A percentile compares a stretch with the other conserved stretches of the same genome.
These are phyloP conservation scores for Apteryx owenii DNA, from an alignment of 2,113 vertebrate species.

Conservation along the genomic window DNA sequence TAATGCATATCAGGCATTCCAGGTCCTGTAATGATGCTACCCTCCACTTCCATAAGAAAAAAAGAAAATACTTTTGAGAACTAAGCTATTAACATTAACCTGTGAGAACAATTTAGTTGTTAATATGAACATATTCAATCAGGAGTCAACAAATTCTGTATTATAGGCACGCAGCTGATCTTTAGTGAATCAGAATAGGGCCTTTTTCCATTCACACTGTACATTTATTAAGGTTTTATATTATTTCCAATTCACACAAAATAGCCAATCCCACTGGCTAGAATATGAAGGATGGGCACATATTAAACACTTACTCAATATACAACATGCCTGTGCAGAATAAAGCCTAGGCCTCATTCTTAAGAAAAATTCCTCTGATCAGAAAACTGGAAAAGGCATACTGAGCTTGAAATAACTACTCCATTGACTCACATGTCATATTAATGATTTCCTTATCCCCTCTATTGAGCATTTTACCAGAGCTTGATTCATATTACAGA, in stretches of 20 bases:
- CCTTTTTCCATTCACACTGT: neutral
- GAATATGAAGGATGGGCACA: neutral
- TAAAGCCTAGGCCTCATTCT: neutral
- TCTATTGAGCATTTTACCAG: neutral
- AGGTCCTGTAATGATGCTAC: neutral
- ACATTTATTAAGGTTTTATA: neutral
- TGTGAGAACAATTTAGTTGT: neutral
- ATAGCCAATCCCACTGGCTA: neutral
- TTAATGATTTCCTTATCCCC: neutral
- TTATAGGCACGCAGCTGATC: neutral
- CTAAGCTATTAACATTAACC: neutral
- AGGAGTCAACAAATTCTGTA: neutral
- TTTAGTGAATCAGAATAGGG: neutral
- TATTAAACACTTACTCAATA: neutral
- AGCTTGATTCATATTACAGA: neutral
- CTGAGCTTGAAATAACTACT: neutral
- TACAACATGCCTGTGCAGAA: neutral
- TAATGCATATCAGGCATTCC: neutral
- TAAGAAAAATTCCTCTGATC: constrained; percentile 1
- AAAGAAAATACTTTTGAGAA: neutral
- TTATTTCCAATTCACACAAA: neutral
- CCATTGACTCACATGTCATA: neutral
- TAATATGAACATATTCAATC: neutral
- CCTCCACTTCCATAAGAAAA: neutral
- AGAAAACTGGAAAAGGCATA: neutral